These are phyloP conservation scores for Adineta ricciae DNA, from an alignment of 2,888 invertebrate species.

Conservation along the genomic window DNA sequence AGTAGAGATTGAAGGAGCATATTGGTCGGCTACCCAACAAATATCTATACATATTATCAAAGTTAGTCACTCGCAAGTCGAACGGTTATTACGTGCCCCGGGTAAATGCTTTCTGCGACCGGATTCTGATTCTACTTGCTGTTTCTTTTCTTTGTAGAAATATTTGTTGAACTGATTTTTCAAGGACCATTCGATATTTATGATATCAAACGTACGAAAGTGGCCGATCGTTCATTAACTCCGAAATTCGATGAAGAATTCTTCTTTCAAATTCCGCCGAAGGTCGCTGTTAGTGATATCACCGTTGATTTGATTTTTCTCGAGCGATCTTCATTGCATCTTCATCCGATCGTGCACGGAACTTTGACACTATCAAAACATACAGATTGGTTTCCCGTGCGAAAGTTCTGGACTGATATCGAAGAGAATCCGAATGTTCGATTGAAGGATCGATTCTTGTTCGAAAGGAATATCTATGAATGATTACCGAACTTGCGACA, in stretches of 20 bases:
- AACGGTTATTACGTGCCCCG: background rate
- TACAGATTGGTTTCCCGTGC: background rate
- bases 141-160: too few relatives aligned
- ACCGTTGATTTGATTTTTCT: background rate
- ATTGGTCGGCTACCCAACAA: background rate
- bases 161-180: background rate
- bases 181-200: background rate
- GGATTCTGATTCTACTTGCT: too few relatives aligned
- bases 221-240: constrained; percentile 3
- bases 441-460: background rate
- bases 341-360: background rate
- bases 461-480: background rate
- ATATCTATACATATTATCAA: background rate
- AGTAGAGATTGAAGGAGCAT: background rate
- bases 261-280: background rate
- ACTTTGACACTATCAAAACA: constrained; percentile 2
- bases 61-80: background rate
- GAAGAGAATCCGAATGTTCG: background rate
- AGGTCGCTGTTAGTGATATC: background rate
- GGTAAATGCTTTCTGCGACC: background rate
- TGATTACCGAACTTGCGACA: background rate
- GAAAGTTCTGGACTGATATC: background rate
- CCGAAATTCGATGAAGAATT: constrained; percentile 3
- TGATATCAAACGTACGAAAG: background rate
- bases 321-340: background rate